Evolutionary conservation across 2,888 invertebrate genomes (phyloP), one percentile per base, ranked within the genome.

Genomic region (Linnaemya vulpina): DNA sequence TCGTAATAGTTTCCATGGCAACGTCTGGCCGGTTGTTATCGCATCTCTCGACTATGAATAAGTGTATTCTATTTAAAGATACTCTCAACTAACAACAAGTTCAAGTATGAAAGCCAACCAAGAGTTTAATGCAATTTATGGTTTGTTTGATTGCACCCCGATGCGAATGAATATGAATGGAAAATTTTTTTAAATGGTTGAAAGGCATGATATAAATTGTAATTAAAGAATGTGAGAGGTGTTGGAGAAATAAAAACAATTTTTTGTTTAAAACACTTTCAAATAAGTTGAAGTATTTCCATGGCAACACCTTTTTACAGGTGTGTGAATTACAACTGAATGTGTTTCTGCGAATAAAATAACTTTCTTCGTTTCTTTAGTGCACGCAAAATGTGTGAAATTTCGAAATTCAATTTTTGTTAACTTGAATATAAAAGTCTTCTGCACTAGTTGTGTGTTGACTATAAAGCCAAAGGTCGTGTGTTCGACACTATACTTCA

Each of bases 51-150:
- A 35, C 7, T 38, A 3, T 49, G 38, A 46, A 71, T 35, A 68
- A 77, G 68, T 68, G 63, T 40, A 40, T 38, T 58, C 49, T 35
- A 35, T 53, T 79, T 65, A 49, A 15, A 49, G 49, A 49, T 65
- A 43, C 43, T 15, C 30, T 67, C 25, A n/a, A 71, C 38, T 68
- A 30, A 35, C 67, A 13, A 58, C 74, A 67, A 67, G 58, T 80
- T 74, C 22, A 62, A 78, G 62, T 78, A 63, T 49, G 40, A 70
- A 20, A 70, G 40, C 53, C 53, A 71, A 79, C 46, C 63, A 80
- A 80, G 25, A 60, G 58, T 75, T 74, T 78, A 82, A 53, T 78
- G 65, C 38, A 75, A 82, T 75, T 81, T 71, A 78, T 75, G 68
- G 73, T 5, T 17, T 40, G 11, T 67, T 67, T 74, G 20, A 67